Conservation (phyloP, 1,140 invertebrate species). For the Lerema accius region DNA sequence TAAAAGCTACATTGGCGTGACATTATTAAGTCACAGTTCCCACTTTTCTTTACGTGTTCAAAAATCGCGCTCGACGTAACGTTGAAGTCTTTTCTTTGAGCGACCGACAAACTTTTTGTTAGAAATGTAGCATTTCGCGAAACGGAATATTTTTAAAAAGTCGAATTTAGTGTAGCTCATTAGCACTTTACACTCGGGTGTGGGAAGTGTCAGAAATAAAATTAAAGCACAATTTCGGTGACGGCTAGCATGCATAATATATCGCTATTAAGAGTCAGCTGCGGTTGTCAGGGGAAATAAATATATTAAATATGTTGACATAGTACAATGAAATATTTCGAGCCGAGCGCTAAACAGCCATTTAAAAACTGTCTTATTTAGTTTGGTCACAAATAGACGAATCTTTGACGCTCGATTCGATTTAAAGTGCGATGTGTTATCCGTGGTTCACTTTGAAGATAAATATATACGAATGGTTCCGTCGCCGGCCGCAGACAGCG, state of each 20-base stretch:
- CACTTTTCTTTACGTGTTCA: slow-evolving; percentile 2
- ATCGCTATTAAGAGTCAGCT: slow-evolving; percentile 11
- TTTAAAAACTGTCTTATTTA: slow-evolving; percentile 61
- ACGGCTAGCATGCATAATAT: slow-evolving; percentile 24
- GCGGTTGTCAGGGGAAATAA: slow-evolving; percentile 23
- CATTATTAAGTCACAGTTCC: no score
- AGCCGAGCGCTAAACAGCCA: slow-evolving; percentile 47
- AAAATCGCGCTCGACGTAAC: slow-evolving; percentile 23
- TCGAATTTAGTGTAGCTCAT: slow-evolving; percentile 20
- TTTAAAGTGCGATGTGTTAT: slow-evolving; percentile 62
- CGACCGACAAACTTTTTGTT: slow-evolving; percentile 8
- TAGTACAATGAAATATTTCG: slow-evolving; percentile 40
- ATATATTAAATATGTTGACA: slow-evolving; percentile 22
- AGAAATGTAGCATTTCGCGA: slow-evolving; percentile 6
- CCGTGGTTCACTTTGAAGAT: slow-evolving; percentile 64
- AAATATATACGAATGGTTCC: slow-evolving; percentile 62
- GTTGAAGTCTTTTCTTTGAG: slow-evolving; percentile 45
- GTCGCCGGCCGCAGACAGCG: slow-evolving; percentile 52
- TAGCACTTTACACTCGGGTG: slow-evolving; percentile 11
- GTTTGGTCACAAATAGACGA: slow-evolving; percentile 58
- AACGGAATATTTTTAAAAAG: slow-evolving; percentile 17
- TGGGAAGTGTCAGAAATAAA: slow-evolving; percentile 13
- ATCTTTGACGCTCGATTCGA: slow-evolving; percentile 49
- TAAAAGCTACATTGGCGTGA: background rate
- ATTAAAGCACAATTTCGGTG: slow-evolving; percentile 12